Evolutionary conservation across 2,888 invertebrate genomes (phyloP).

Genomic region (Asteroscopus sphinx): DNA sequence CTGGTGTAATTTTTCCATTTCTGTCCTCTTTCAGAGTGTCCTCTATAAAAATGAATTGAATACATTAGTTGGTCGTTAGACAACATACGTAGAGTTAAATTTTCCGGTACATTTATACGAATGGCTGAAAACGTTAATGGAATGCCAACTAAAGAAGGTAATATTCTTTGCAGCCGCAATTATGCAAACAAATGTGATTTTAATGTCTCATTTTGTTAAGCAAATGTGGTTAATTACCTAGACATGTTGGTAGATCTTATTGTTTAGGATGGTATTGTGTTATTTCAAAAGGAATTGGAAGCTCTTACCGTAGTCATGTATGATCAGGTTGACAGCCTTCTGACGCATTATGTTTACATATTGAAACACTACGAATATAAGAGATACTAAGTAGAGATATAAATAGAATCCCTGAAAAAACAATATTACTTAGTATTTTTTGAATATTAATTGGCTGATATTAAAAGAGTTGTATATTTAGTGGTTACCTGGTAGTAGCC

Average conservation of each 20-base stretch:
- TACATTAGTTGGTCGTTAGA: conserved; percentile 64
- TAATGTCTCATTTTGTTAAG: conserved; percentile 88
- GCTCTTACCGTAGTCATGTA: conserved; percentile 86
- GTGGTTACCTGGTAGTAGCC: conserved; percentile 92
- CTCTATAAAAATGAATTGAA: conserved; percentile 69
- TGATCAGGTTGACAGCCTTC: conserved; percentile 90
- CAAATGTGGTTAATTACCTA: conserved; percentile 85
- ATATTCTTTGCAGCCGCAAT: conserved; percentile 83
- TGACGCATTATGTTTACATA: conserved; percentile 92
- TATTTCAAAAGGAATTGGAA: conserved; percentile 45
- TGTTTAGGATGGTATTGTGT: conserved; percentile 55
- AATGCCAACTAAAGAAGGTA: conserved; percentile 84
- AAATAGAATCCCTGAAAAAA: conserved; percentile 94
- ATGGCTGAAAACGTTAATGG: conserved; percentile 78
- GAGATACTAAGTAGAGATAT: conserved; percentile 94
- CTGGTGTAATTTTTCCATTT: conserved; percentile 75
- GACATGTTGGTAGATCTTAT: conserved; percentile 57
- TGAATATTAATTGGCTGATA: no score
- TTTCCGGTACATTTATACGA: conserved; percentile 77
- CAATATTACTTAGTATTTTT: conserved; percentile 1
- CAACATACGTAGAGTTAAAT: conserved; percentile 64
- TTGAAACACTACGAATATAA: conserved; percentile 93
- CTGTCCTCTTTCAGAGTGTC: conserved; percentile 78
- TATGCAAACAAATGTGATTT: conserved; percentile 89
- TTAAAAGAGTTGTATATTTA: neutral